phyloP scores from a whole-genome alignment of 2,888 invertebrate species.

The Agriopis leucophaearia region DNA sequence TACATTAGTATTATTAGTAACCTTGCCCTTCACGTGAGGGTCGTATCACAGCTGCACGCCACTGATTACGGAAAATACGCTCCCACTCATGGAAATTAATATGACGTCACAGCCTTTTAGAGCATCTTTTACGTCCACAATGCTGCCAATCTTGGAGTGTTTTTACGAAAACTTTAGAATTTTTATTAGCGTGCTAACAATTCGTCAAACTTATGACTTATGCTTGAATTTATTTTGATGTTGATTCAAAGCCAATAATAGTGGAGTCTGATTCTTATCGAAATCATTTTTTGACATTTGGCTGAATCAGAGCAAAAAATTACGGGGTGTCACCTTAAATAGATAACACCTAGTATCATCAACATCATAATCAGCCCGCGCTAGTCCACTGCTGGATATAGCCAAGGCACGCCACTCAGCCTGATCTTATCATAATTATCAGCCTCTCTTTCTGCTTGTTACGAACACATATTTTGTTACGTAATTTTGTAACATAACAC shows the following conservation, averaged over 20 bases:
- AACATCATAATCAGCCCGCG: no score
- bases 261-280: background rate
- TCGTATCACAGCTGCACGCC: conserved; percentile 38
- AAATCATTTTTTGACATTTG: background rate
- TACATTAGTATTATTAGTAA: conserved; percentile 54
- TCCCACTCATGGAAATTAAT: conserved; percentile 23
- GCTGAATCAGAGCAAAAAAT: background rate
- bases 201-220: background rate
- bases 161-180: background rate
- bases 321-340: no score
- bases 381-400: background rate
- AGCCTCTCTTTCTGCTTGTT: no score
- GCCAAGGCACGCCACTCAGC: no score
- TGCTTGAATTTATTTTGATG: background rate
- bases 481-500: no score
- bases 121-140: background rate
- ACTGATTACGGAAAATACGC: conserved; percentile 31
- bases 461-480: no score
- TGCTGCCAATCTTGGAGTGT: background rate
- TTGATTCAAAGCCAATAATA: background rate
- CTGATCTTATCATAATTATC: no score
- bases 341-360: no score
- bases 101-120: conserved; percentile 13
- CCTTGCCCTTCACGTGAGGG: conserved; percentile 48
- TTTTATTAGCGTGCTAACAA: no score